Evolutionary conservation across 1,140 invertebrate species (phyloP).

Genomic region (Berghia stephanieae): DNA sequence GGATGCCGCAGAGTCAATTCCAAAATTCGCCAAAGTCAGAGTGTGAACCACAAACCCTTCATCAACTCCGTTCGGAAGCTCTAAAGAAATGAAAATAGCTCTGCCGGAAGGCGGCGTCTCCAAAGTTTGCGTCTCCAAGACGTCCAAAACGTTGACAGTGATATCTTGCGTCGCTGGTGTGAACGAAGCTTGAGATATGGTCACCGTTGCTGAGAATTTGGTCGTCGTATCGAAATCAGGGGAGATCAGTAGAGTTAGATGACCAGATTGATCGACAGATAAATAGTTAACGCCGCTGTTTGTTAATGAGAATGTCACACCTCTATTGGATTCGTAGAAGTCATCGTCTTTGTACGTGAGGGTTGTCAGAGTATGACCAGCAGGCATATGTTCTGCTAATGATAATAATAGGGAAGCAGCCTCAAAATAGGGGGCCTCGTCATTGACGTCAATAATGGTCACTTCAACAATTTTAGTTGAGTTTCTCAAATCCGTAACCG

Average conservation of each 20-base stretch:
- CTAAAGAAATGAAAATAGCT: constrained; percentile 11
- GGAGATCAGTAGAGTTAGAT: background rate
- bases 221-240: constrained; percentile 8
- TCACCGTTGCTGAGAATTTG: background rate
- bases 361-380: constrained; percentile 2
- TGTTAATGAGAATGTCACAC: background rate
- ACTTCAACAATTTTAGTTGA: constrained; percentile 17
- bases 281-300: background rate
- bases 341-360: constrained; percentile 3
- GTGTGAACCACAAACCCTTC: constrained; percentile 16
- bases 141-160: background rate
- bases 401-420: background rate
- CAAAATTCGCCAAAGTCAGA: constrained; percentile 16
- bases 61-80: constrained; percentile 9
- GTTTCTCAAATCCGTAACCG: background rate
- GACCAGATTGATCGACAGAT: constrained; percentile 5
- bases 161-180: background rate
- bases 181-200: background rate
- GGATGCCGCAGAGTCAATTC: background rate
- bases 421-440: constrained; percentile 5
- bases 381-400: constrained; percentile 14
- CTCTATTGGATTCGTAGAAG: background rate
- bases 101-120: background rate
- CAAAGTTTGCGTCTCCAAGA: background rate
- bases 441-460: constrained; percentile 10